Base-by-base conservation (phyloP, 2,113 vertebrate genomes). In the Circaetus cinerascens region DNA sequence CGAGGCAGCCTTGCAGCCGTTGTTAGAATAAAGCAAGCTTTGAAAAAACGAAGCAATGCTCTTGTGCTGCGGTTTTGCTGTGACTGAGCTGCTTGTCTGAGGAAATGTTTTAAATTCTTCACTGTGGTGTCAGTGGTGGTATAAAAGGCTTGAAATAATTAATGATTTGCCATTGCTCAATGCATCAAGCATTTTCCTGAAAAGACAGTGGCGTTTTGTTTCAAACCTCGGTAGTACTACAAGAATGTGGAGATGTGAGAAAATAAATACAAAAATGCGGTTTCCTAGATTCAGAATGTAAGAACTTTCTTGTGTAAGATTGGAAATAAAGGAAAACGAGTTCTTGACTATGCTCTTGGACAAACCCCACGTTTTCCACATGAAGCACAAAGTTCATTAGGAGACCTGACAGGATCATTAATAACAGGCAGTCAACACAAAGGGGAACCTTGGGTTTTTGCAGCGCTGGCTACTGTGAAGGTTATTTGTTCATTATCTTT, bases 401-500 rank as follows among this genome's bases (percentile, higher is more conserved):
- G 40, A 90, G 69, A 25, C 73, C 46, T 38, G 93, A 32, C 88
- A 78, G 95, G 40, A 74, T 75, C 92, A 25, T 93, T 92, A 92
- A 90, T 91, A 95, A 45, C 72, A 50, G 68, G 84, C 90, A 75
- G 66, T 62, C 94, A 63, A 9, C 80, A 60, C 86, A 51, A 81
- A 96, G 83, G 82, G 88, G 74, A 92, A 18, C 71, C 79, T 12
- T 27, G 68, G 78, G 51, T 11, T 83, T 78, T 67, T 78, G 94
- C 67, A 45, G 82, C 30, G 7, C 88, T 41, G 56, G 93, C 88
- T 59, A 2, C 67, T 11, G 67, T 26, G 90, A 89, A 95, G 96
- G 92, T 95, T 92, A 81, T 80, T 93, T 84, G 86, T 89, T 97
- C 91, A 48, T 92, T 86, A 86, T 63, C 92, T 71, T 78, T 88